phyloP scores from a whole-genome alignment of 1,140 invertebrate species.

The Drosophila seguyi region DNA sequence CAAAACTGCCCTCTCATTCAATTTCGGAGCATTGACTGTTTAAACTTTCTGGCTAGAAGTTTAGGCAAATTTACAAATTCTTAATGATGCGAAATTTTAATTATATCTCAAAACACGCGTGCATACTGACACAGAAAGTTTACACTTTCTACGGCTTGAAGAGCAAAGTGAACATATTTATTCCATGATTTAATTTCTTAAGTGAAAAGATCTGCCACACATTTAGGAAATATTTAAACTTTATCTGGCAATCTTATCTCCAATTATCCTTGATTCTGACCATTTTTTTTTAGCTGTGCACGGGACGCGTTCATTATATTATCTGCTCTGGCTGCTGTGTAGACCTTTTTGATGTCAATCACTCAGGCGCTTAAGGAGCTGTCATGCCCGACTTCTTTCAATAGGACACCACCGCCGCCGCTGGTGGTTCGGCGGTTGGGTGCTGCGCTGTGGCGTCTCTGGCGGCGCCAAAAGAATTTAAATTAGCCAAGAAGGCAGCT shows the following conservation, averaged over 20 bases:
- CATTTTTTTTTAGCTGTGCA: slow-evolving; percentile 13
- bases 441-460: slow-evolving; percentile 26
- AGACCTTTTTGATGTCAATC: slow-evolving; percentile 83
- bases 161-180: too few relatives aligned
- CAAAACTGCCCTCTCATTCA: slow-evolving; percentile 47
- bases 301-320: slow-evolving; percentile 27
- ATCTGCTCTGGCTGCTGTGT: slow-evolving; percentile 35
- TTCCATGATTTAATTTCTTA: neutral
- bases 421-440: slow-evolving; percentile 12
- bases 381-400: slow-evolving; percentile 72
- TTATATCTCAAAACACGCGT: slow-evolving; percentile 48
- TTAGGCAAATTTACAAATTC: slow-evolving; percentile 56
- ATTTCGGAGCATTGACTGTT: slow-evolving; percentile 10
- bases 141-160: too few relatives aligned
- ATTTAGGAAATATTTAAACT: neutral
- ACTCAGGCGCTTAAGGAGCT: slow-evolving; percentile 81
- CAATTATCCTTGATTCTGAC: neutral
- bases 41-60: slow-evolving; percentile 37
- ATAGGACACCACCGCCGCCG: slow-evolving; percentile 49
- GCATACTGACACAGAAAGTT: slow-evolving; percentile 15
- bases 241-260: neutral
- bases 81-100: slow-evolving; percentile 73
- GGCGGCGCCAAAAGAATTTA: slow-evolving; percentile 76
- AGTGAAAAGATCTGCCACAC: neutral
- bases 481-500: slow-evolving; percentile 75